A percentile compares a stretch with the other conserved stretches of the same genome.
These are phyloP conservation scores for Apogon talboti DNA, from an alignment of 2,797 vertebrate genomes.

Conservation along the genomic window DNA sequence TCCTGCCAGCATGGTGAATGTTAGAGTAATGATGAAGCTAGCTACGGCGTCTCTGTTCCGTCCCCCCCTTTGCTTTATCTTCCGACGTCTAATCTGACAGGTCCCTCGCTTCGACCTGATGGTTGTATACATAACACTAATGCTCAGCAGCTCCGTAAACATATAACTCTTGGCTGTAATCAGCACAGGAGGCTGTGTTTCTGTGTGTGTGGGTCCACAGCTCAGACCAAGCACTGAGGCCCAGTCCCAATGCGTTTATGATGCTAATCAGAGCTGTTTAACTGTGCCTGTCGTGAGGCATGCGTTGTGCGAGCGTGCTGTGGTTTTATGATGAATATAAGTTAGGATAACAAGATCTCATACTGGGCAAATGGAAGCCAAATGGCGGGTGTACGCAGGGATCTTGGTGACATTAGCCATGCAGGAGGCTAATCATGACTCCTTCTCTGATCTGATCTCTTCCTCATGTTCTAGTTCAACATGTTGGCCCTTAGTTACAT, in stretches of 20 bases:
- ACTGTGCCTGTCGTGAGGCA: conserved; percentile 70
- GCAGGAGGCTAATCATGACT: conserved; percentile 71
- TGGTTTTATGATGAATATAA: conserved; percentile 83
- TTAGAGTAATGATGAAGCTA: conserved; percentile 73
- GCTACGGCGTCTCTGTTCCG: conserved; percentile 48
- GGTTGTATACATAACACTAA: conserved; percentile 78
- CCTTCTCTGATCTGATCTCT: conserved; percentile 70
- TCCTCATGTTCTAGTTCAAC: conserved; percentile 77
- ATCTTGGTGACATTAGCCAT: conserved; percentile 73
- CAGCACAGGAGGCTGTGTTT: conserved; percentile 62
- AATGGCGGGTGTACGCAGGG: conserved; percentile 63
- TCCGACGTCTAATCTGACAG: conserved; percentile 77
- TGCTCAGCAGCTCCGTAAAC: conserved; percentile 78
- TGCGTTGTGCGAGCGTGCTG: conserved; percentile 69
- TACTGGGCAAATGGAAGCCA: conserved; percentile 74
- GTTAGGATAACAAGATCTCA: conserved; percentile 80
- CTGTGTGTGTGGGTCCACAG: conserved; percentile 42
- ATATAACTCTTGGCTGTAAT: conserved; percentile 75
- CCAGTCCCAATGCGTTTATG: conserved; percentile 68
- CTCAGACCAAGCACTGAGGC: conserved; percentile 55
- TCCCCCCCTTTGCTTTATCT: conserved; percentile 66
- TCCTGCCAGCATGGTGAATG: conserved; percentile 69
- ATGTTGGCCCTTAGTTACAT: conserved; percentile 68
- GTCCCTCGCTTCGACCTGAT: conserved; percentile 72
- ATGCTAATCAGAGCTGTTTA: conserved; percentile 84